phyloP scores from a whole-genome alignment of 1,140 invertebrate genomes.

The Ptiloglossa arizonensis region DNA sequence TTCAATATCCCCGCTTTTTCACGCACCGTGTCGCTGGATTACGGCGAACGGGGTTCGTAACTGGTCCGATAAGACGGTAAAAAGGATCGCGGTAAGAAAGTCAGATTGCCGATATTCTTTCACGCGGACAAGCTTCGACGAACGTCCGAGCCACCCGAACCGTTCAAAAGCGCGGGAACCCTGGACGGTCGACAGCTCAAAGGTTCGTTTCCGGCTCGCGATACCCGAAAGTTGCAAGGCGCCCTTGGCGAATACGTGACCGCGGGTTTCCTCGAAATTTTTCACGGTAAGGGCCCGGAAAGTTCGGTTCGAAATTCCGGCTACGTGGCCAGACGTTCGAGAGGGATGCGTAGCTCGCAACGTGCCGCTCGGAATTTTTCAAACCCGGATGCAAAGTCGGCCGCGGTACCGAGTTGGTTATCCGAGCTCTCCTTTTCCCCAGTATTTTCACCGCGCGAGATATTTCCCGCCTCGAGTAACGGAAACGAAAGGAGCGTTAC shows the following conservation, averaged over 20 bases:
- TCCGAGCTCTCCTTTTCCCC: neutral
- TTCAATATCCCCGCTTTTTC: too few relatives aligned
- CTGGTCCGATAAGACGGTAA: too few relatives aligned
- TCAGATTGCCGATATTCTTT: constrained; percentile 66
- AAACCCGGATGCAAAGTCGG: constrained; percentile 5
- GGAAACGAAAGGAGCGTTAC: neutral
- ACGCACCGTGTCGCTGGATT: too few relatives aligned
- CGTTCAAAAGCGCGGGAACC: neutral
- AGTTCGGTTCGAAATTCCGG: constrained; percentile 10
- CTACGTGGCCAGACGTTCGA: neutral
- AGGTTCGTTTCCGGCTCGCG: constrained; percentile 4
- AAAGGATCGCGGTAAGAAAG: constrained; percentile 55
- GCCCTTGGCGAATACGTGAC: constrained; percentile 33
- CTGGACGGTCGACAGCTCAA: neutral
- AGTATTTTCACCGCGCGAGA: neutral
- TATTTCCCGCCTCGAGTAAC: neutral
- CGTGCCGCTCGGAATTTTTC: constrained; percentile 8
- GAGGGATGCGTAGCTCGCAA: neutral
- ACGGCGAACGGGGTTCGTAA: neutral
- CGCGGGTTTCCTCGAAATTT: constrained; percentile 9
- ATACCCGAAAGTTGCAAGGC: constrained; percentile 2
- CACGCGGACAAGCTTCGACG: constrained; percentile 30
- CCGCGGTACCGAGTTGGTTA: neutral
- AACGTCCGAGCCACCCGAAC: neutral
- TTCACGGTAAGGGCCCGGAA: neutral